phyloP scores from a whole-genome alignment of 1,140 invertebrate species.

The Sycobia sp. region DNA sequence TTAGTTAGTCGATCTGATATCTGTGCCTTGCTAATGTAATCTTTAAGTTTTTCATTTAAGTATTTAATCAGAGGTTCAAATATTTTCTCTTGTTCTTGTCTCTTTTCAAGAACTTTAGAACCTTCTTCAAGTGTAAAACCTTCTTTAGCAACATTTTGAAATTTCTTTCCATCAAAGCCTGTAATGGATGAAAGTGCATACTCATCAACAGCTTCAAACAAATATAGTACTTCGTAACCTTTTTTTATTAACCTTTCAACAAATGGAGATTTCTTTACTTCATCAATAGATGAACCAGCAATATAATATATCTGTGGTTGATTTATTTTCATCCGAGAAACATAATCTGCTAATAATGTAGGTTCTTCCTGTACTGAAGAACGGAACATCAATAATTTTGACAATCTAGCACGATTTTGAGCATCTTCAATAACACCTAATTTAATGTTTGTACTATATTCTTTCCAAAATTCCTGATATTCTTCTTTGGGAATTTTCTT shows the following conservation, averaged over 20 bases:
- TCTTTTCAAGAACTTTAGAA: conserved; percentile 80
- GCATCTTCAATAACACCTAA: conserved; percentile 98
- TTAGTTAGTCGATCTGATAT: conserved; percentile 89
- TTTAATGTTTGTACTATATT: conserved; percentile 98
- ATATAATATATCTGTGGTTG: conserved; percentile 97
- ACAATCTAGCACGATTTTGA: conserved; percentile 91
- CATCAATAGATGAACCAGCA: conserved; percentile 85
- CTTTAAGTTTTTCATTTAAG: conserved; percentile 87
- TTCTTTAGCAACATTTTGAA: conserved; percentile 99
- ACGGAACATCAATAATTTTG: conserved; percentile 91
- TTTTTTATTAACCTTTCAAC: conserved; percentile 92
- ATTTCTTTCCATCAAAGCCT: conserved; percentile 99
- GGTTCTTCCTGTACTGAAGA: conserved; percentile 77
- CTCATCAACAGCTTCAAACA: conserved; percentile 97
- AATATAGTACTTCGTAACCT: conserved; percentile 95
- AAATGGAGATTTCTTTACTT: conserved; percentile 93
- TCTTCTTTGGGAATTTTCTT: conserved; percentile 94
- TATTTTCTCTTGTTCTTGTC: conserved; percentile 78
- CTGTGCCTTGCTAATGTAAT: conserved; percentile 80
- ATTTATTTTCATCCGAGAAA: conserved; percentile 95
- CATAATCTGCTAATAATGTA: conserved; percentile 87
- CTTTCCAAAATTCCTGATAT: conserved; percentile 97
- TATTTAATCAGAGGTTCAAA: conserved; percentile 93
- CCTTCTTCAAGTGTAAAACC: conserved; percentile 88
- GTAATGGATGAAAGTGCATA: conserved; percentile 95